These are phyloP conservation scores for Sesamia inferens DNA, from an alignment of 2,888 invertebrate species.

Conservation along the genomic window DNA sequence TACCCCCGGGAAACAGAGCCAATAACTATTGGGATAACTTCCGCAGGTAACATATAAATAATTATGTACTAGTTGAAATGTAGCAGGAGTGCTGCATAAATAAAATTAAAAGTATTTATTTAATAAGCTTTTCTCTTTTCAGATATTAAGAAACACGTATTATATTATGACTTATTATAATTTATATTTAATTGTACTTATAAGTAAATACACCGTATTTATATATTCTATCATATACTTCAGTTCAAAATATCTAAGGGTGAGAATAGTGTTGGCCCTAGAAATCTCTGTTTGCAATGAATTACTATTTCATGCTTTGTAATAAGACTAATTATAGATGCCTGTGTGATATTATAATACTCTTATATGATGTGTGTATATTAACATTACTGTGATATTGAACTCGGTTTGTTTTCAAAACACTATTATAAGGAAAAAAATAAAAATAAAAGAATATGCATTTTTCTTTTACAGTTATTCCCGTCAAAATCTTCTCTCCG, in stretches of 20 bases:
- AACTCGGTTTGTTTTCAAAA: slow-evolving; percentile 27
- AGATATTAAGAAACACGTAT: slow-evolving; percentile 79
- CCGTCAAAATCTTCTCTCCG: slow-evolving; percentile 95
- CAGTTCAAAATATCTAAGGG: slow-evolving; percentile 65
- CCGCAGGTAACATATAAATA: slow-evolving; percentile 91
- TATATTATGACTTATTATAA: slow-evolving; percentile 55
- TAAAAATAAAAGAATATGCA: slow-evolving; percentile 20
- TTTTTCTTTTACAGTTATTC: slow-evolving; percentile 93
- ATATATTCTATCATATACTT: slow-evolving; percentile 61
- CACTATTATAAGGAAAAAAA: background rate
- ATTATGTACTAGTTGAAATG: background rate
- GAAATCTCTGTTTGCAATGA: slow-evolving; percentile 50
- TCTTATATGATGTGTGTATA: slow-evolving; percentile 51
- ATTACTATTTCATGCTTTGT: slow-evolving; percentile 51
- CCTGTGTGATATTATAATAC: slow-evolving; percentile 48
- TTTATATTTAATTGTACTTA: slow-evolving; percentile 56
- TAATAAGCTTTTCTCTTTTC: slow-evolving; percentile 79
- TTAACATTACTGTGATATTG: slow-evolving; percentile 57
- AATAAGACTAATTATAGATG: slow-evolving; percentile 49
- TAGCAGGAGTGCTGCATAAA: slow-evolving; percentile 22
- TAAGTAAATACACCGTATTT: slow-evolving; percentile 64
- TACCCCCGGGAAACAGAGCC: slow-evolving; percentile 96
- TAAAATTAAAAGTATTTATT: slow-evolving; percentile 55
- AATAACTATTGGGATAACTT: slow-evolving; percentile 99
- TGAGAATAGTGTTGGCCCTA: slow-evolving; percentile 75